Base-by-base conservation (phyloP, 2,113 vertebrate species). In the Oreochromis niloticus region DNA sequence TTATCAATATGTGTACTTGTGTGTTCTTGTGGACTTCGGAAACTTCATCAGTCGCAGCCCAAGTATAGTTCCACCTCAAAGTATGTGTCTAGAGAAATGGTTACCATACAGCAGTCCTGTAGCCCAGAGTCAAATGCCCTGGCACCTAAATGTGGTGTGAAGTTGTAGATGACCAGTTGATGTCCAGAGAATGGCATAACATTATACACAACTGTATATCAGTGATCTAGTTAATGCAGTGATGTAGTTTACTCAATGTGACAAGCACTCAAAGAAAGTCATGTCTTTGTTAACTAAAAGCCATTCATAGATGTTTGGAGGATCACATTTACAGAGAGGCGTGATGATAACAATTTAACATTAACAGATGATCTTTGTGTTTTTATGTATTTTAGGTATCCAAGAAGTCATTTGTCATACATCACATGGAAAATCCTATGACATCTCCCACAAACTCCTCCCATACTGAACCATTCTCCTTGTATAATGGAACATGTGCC, bases 401-500 rank as follows among this genome's bases (percentile, higher is more conserved):
- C 48, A 95, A 94, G 85, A 95, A 94, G 83, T 94, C 96, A 19
- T 87, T 95, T 63, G 96, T 97, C 2, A 97, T 97, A 73, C 95
- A 95, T 30, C 97, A 97, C 83, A 66, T 91, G 43, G 95, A 96
- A 88, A 85, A 46, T 61, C 89, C 87, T 85, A 86, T 93, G 12
- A 83, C 9, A 5, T 27, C 48, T 4, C 39, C 80, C 27, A 4
- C 50, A 81, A 24, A 34, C 17, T 27, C 50, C 13, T 48, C 46
- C 39, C 17, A 48, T 3, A 36, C 5, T 2, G 50, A 88, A 7
- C 19, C 12, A 4, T 27, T 57, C 4, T 24, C 63, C 16, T 54
- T 2, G 17, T 39, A 59, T 8, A 9, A 24, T 22, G 61, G 7
- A 39, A 54, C 36, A 4, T 7, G 4, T 27, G 5, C 50, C 19